These are phyloP conservation scores for Synergus gifuensis DNA, from an alignment of 2,888 invertebrate species.

Conservation along the genomic window DNA sequence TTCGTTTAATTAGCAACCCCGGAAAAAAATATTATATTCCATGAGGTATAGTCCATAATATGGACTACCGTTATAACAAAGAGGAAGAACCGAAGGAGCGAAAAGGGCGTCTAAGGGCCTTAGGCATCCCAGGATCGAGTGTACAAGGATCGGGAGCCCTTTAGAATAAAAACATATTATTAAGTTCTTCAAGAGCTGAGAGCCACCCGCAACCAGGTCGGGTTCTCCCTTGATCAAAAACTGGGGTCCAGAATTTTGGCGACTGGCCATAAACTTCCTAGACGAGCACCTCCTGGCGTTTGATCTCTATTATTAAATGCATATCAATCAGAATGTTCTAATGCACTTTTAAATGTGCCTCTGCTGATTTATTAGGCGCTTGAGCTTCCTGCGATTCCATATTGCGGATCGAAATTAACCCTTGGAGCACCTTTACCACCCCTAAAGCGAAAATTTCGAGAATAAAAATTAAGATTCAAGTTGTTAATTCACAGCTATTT, in stretches of 20 bases:
- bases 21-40: constrained; percentile 8
- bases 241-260: constrained; percentile 50
- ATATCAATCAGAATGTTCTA: constrained; percentile 73
- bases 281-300: constrained; percentile 55
- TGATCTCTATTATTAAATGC: constrained; percentile 75
- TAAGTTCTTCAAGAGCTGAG: constrained; percentile 57
- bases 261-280: constrained; percentile 54
- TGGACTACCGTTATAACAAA: constrained; percentile 58
- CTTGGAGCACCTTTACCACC: constrained; percentile 6
- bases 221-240: constrained; percentile 41
- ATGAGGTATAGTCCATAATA: not conserved
- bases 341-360: constrained; percentile 74
- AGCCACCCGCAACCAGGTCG: constrained; percentile 55
- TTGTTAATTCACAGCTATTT: not conserved
- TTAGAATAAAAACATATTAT: constrained; percentile 73
- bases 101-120: constrained; percentile 62
- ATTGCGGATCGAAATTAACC: not conserved
- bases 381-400: constrained; percentile 61
- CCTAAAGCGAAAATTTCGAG: not conserved
- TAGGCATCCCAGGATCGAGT: constrained; percentile 61
- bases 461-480: not conserved
- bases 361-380: constrained; percentile 70
- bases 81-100: constrained; percentile 52
- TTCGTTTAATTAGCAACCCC: constrained; percentile 15
- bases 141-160: constrained; percentile 67